Evolutionary conservation across 2,888 invertebrate species (phyloP).

Genomic region (Epsilonema sp.): DNA sequence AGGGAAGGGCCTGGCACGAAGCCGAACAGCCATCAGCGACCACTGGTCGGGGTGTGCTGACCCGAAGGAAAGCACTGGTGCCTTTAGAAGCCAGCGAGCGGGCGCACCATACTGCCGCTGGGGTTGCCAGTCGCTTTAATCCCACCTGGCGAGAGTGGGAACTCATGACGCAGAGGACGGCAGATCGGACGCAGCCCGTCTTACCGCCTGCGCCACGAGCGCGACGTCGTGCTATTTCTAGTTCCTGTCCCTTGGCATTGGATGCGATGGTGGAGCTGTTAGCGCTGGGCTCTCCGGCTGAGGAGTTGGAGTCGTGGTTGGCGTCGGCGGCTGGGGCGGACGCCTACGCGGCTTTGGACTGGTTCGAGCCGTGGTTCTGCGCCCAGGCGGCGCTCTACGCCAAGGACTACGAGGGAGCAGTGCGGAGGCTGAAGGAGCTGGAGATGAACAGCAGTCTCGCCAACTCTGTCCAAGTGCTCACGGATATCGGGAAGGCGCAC

Average conservation of each 20-base stretch:
- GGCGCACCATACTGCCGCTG: no score
- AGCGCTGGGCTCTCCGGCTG: background rate
- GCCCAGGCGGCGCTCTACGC: background rate
- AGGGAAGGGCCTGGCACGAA: no score
- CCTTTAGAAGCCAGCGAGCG: no score
- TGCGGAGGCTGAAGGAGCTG: slow-evolving; percentile 2
- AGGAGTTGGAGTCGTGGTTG: background rate
- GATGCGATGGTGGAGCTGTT: slow-evolving; percentile 1
- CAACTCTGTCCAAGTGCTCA: slow-evolving; percentile 1
- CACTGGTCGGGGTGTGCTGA: no score
- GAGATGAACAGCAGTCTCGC: background rate
- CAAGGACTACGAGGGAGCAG: slow-evolving; percentile 1
- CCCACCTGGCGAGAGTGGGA: no score
- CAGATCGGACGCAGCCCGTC: no score
- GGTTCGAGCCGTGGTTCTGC: slow-evolving; percentile 1
- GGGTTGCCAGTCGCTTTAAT: no score
- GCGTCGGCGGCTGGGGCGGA: background rate
- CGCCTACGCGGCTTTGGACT: background rate
- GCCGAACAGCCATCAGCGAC: no score
- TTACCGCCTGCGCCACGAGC: no score
- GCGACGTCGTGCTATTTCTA: no score
- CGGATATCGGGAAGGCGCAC: slow-evolving; percentile 7
- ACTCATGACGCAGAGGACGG: no score
- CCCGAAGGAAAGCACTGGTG: no score
- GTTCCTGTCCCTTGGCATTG: slow-evolving; percentile 1